Conservation (phyloP, 2,797 vertebrate genomes). For the Odontamblyopus rebecca region DNA sequence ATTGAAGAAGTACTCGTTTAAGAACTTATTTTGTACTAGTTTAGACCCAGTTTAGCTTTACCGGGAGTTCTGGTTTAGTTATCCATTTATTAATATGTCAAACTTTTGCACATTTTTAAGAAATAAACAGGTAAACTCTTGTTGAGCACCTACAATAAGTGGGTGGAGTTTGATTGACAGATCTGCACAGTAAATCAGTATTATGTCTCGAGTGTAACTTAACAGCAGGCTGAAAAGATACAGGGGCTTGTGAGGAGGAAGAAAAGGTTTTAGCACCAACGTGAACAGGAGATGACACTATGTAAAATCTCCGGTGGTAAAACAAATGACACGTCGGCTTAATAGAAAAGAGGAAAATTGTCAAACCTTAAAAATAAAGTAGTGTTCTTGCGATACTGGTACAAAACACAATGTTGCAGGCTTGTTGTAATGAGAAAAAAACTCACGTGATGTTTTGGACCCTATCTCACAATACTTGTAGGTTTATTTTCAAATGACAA, state of each 20-base stretch:
- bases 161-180: constrained; percentile 9
- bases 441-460: too few relatives aligned
- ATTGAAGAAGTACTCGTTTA: background rate
- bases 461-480: too few relatives aligned
- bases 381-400: background rate
- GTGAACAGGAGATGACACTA: background rate
- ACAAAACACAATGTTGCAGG: background rate
- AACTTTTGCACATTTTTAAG: background rate
- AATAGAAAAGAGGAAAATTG: background rate
- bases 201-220: background rate
- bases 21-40: background rate
- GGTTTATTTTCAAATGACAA: too few relatives aligned
- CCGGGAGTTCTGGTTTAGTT: background rate
- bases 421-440: background rate
- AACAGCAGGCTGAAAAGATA: background rate
- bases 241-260: background rate
- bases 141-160: background rate
- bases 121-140: background rate
- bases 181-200: background rate
- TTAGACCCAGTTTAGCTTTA: background rate
- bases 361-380: background rate
- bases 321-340: background rate
- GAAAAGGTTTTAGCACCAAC: background rate
- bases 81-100: background rate
- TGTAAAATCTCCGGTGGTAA: background rate